These are phyloP conservation scores for Rotaria sp. DNA, from an alignment of 2,888 invertebrate genomes.

Conservation along the genomic window DNA sequence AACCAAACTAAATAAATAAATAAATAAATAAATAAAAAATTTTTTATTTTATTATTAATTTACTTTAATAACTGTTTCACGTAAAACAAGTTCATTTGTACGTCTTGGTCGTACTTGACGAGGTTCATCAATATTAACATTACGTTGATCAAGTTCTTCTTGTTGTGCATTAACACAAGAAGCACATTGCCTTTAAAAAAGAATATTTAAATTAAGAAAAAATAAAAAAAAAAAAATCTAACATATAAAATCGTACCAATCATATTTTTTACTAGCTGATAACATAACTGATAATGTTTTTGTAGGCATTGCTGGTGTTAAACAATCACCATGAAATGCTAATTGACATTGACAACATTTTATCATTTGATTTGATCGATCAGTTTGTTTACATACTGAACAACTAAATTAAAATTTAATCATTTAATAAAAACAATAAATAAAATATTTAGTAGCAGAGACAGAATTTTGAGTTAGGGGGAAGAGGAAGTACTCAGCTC, in stretches of 20 bases:
- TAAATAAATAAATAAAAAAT: too few relatives aligned
- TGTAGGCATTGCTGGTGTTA: slow-evolving; percentile 29
- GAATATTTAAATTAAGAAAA: background rate
- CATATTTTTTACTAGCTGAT: slow-evolving; percentile 21
- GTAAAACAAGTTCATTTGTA: slow-evolving; percentile 30
- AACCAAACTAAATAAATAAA: background rate
- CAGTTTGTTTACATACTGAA: slow-evolving; percentile 30
- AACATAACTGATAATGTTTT: slow-evolving; percentile 7
- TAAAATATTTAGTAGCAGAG: too few relatives aligned
- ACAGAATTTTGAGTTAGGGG: too few relatives aligned
- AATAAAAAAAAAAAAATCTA: background rate
- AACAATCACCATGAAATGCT: slow-evolving; percentile 37
- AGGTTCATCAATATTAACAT: slow-evolving; percentile 23
- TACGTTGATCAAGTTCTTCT: background rate
- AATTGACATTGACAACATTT: slow-evolving; percentile 36
- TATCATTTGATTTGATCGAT: slow-evolving; percentile 31
- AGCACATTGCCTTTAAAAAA: background rate
- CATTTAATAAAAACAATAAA: background rate
- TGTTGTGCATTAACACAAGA: background rate
- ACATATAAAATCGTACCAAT: background rate
- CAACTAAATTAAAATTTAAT: background rate
- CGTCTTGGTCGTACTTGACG: background rate
- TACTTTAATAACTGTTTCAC: slow-evolving; percentile 17
- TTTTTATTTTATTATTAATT: background rate
- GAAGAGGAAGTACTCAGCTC: too few relatives aligned